Percentiles rank a stretch among this genome's conserved stretches.
phyloP scores from a whole-genome alignment of 2,888 invertebrate genomes.

The Drosophila yooni region DNA sequence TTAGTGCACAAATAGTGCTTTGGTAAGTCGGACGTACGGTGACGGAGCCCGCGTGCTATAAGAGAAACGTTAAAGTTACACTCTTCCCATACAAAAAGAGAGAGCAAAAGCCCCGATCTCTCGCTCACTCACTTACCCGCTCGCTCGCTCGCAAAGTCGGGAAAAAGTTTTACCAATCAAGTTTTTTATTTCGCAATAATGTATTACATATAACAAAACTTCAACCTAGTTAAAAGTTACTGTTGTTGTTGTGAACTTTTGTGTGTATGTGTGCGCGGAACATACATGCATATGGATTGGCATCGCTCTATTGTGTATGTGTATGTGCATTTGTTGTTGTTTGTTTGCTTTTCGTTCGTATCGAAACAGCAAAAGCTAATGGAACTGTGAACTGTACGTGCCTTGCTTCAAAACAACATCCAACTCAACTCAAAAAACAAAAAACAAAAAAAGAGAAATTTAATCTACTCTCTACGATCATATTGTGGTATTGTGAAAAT shows the following conservation, averaged over 20 bases:
- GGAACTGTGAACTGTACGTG: conserved; percentile 69
- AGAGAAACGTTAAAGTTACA: conserved; percentile 48
- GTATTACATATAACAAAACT: conserved; percentile 78
- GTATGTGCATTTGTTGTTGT: conserved; percentile 52
- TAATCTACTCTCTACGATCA: conserved; percentile 35
- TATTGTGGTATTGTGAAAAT: conserved; percentile 30
- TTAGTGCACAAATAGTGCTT: conserved; percentile 65
- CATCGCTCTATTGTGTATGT: conserved; percentile 34
- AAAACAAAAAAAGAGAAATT: conserved; percentile 45
- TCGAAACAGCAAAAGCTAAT: conserved; percentile 64
- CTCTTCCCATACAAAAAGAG: conserved; percentile 42
- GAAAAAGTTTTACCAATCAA: conserved; percentile 81
- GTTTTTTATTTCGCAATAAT: conserved; percentile 81
- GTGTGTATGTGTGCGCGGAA: conserved; percentile 55
- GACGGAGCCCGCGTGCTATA: conserved; percentile 50
- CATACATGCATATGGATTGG: conserved; percentile 48
- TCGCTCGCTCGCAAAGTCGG: conserved; percentile 64
- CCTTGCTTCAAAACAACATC: conserved; percentile 57
- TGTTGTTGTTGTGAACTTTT: conserved; percentile 73
- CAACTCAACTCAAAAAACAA: conserved; percentile 30
- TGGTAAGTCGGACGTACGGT: conserved; percentile 52
- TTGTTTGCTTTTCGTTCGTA: conserved; percentile 60
- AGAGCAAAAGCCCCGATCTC: conserved; percentile 69
- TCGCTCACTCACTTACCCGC: conserved; percentile 61
- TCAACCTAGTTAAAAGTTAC: conserved; percentile 79